Evolutionary conservation across 2,888 invertebrate genomes (phyloP).

Genomic region (Orthonychiurus folsomi): DNA sequence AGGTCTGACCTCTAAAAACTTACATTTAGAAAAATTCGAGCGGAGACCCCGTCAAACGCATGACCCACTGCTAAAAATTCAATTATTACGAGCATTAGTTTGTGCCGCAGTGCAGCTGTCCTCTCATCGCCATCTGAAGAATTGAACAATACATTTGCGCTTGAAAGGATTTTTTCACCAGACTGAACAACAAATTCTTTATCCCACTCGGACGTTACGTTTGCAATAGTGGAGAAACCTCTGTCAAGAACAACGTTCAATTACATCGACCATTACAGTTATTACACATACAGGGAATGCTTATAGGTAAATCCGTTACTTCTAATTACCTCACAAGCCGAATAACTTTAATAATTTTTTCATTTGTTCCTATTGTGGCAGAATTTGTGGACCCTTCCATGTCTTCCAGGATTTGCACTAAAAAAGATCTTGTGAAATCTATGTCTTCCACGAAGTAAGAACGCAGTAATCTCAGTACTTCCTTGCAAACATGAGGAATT

Average conservation of each 20-base stretch:
- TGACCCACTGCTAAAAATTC: not conserved
- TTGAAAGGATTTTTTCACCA: no score
- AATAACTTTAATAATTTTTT: not conserved
- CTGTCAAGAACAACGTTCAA: no score
- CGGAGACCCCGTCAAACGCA: not conserved
- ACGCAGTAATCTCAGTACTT: not conserved
- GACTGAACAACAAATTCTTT: no score
- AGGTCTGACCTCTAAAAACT: not conserved
- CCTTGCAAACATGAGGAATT: not conserved
- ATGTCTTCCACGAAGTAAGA: not conserved
- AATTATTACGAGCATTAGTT: not conserved
- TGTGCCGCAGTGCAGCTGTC: no score
- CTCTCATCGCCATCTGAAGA: no score
- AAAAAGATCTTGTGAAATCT: not conserved
- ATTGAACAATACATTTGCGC: no score
- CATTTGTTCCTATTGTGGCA: not conserved
- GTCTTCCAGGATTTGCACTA: not conserved
- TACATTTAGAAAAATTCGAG: not conserved
- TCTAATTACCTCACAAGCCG: constrained; percentile 1
- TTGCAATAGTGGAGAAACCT: no score
- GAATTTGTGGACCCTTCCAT: no score
- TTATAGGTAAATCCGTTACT: no score
- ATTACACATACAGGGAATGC: no score
- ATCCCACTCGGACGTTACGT: no score
- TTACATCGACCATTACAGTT: no score